Conservation (phyloP, 2,888 invertebrate genomes). For the Macropis europaea region DNA sequence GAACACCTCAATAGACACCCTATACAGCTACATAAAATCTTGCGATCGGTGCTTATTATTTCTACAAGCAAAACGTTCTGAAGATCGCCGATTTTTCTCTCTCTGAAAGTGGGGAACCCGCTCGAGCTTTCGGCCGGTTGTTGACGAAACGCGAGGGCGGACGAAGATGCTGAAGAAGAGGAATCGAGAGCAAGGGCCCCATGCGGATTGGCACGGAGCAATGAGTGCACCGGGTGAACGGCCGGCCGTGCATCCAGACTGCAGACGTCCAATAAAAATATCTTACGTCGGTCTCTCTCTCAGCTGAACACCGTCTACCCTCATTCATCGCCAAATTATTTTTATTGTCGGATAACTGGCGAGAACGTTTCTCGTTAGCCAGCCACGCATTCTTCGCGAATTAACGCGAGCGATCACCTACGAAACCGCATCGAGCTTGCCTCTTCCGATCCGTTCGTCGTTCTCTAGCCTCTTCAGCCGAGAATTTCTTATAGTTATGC, state of each 20-base stretch:
- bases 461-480: too few relatives aligned
- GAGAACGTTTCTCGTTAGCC: constrained; percentile 40
- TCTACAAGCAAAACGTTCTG: too few relatives aligned
- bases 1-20: too few relatives aligned
- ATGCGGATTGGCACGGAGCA: constrained; percentile 60
- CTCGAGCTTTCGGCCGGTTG: neutral
- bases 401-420: constrained; percentile 23
- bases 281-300: constrained; percentile 62
- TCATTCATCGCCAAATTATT: constrained; percentile 65
- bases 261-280: constrained; percentile 77
- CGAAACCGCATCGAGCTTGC: neutral
- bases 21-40: too few relatives aligned
- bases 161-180: constrained; percentile 13
- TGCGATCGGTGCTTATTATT: too few relatives aligned
- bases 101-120: too few relatives aligned
- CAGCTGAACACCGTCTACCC: constrained; percentile 57
- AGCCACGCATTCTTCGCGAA: constrained; percentile 34
- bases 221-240: constrained; percentile 69
- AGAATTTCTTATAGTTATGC: too few relatives aligned
- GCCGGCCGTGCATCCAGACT: constrained; percentile 74
- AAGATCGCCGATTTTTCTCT: too few relatives aligned
- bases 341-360: constrained; percentile 60
- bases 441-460: too few relatives aligned
- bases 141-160: constrained; percentile 12
- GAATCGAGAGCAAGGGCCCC: constrained; percentile 62